A percentile compares a stretch with the other conserved stretches of the same genome.
Evolutionary conservation across 1,140 invertebrate species (phyloP).

Genomic region (Camponotus vicinus): DNA sequence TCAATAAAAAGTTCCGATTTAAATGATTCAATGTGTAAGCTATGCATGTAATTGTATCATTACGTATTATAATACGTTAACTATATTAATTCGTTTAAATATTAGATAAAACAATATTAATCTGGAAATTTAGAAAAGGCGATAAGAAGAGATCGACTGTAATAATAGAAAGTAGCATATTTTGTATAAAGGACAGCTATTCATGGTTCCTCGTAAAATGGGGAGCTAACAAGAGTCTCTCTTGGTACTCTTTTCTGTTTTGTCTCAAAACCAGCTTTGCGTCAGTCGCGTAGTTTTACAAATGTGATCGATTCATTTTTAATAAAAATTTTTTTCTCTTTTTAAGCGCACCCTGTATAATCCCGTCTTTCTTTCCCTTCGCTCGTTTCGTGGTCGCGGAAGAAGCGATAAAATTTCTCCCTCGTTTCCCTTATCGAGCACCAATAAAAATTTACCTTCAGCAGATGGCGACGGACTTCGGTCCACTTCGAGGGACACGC

Average conservation of each 20-base stretch:
- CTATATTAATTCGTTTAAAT: background rate
- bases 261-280: background rate
- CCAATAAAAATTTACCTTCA: conserved; percentile 39
- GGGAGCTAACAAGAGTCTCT: background rate
- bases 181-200: background rate
- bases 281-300: background rate
- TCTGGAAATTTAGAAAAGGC: background rate
- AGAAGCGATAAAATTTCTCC: conserved; percentile 54
- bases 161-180: background rate
- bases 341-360: conserved; percentile 31
- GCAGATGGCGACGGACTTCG: background rate
- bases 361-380: conserved; percentile 40
- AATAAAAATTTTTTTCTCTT: background rate
- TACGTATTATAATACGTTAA: background rate
- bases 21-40: conserved; percentile 14
- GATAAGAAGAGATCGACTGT: background rate
- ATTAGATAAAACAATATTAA: background rate
- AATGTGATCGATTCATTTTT: background rate
- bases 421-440: conserved; percentile 34
- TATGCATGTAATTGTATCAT: background rate
- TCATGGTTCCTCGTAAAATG: background rate
- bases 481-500: conserved; percentile 16
- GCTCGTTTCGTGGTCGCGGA: conserved; percentile 7
- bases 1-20: conserved; percentile 7
- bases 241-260: background rate